These are phyloP conservation scores for Acromyrmex heyeri DNA, from an alignment of 1,140 invertebrate species.

Conservation along the genomic window DNA sequence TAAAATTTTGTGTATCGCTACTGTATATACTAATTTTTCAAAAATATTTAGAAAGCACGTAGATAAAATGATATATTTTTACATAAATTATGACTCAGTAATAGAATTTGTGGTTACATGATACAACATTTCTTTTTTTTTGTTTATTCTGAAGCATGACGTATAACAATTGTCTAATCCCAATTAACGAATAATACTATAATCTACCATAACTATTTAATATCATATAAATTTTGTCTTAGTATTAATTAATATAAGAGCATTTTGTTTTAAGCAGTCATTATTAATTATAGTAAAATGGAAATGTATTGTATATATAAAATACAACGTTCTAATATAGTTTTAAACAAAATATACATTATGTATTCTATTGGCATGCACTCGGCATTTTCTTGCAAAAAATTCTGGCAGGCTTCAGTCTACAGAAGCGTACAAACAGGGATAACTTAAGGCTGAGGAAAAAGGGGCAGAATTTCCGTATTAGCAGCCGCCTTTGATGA, in stretches of 20 bases:
- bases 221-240: not conserved
- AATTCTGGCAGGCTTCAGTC: not conserved
- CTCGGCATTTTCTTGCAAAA: not conserved
- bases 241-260: not conserved
- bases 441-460: constrained; percentile 9
- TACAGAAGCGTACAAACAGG: constrained; percentile 16
- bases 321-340: not conserved
- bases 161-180: too few relatives aligned
- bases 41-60: not conserved
- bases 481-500: constrained; percentile 60
- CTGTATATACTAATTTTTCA: not conserved
- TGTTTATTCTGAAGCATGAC: not conserved
- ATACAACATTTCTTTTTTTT: not conserved
- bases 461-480: constrained; percentile 41
- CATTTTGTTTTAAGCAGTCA: not conserved
- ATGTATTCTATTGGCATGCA: not conserved
- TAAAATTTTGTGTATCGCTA: not conserved
- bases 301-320: not conserved
- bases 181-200: too few relatives aligned
- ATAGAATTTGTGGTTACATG: not conserved
- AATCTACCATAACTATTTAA: not conserved
- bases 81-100: not conserved
- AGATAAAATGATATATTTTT: not conserved
- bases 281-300: not conserved
- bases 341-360: not conserved